Conservation (phyloP, 2,113 vertebrate genomes). For the Perca flavescens region DNA sequence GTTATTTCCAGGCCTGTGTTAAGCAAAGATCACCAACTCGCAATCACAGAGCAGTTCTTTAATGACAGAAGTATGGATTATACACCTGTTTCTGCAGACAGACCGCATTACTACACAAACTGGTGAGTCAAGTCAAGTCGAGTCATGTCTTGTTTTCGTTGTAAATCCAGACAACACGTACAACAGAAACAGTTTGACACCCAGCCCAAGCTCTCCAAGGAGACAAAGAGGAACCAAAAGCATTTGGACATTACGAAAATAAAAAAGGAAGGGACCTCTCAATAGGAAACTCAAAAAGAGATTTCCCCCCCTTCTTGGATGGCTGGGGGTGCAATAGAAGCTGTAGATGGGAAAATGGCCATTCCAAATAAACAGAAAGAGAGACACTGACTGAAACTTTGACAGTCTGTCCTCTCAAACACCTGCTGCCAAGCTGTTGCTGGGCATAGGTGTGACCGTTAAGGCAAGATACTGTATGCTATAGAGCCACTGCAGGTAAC, state of each 20-base stretch:
- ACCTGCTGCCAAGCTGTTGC: constrained; percentile 50
- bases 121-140: constrained; percentile 65
- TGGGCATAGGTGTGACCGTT: constrained; percentile 33
- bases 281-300: neutral
- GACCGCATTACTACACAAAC: constrained; percentile 35
- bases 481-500: constrained; percentile 8
- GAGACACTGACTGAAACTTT: constrained; percentile 26
- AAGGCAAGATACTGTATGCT: neutral
- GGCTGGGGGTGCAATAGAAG: neutral
- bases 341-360: neutral
- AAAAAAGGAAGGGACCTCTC: neutral
- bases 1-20: constrained; percentile 8
- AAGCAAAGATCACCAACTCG: neutral
- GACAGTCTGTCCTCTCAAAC: constrained; percentile 35
- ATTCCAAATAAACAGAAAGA: constrained; percentile 24
- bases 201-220: neutral
- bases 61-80: neutral
- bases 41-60: constrained; percentile 29
- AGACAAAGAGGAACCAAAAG: neutral
- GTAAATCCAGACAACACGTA: constrained; percentile 21
- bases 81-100: constrained; percentile 60
- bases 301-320: neutral
- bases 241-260: constrained; percentile 1
- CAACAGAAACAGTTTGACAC: constrained; percentile 8
- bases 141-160: constrained; percentile 26